A percentile compares a stretch with the other conserved stretches of the same genome.
These are phyloP conservation scores for Hydrolagus colliei DNA, from an alignment of 2,797 vertebrate genomes.

Conservation along the genomic window DNA sequence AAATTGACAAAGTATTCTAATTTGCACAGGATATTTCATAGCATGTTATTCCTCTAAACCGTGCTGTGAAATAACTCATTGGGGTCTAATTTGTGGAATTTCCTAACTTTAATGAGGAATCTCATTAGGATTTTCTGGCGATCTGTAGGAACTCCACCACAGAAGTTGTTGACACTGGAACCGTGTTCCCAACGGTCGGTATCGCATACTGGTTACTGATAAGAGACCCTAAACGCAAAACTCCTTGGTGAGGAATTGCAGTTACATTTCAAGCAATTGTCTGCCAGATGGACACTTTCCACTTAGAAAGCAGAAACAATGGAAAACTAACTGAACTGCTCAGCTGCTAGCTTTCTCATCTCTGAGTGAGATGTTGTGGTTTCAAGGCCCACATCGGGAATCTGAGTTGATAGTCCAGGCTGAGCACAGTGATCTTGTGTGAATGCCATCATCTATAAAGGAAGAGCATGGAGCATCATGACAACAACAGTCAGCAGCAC, in stretches of 20 bases:
- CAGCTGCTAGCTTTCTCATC: not conserved
- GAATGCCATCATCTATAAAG: not conserved
- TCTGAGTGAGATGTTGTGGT: not conserved
- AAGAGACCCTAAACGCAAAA: no score
- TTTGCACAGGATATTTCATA: not conserved
- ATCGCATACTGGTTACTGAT: no score
- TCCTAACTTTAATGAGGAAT: no score
- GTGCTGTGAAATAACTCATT: not conserved
- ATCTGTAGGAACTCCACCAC: no score
- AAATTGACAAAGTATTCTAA: not conserved
- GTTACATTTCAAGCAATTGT: not conserved
- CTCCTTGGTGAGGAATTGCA: not conserved
- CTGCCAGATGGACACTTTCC: not conserved
- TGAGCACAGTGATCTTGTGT: not conserved
- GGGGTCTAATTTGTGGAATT: no score
- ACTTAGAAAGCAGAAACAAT: not conserved
- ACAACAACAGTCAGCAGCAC: not conserved
- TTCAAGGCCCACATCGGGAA: not conserved
- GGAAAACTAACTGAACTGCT: not conserved
- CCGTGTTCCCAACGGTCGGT: no score
- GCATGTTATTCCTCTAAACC: not conserved
- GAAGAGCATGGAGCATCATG: not conserved
- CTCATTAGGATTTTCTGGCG: no score
- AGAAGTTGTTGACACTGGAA: no score
- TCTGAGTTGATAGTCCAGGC: not conserved